Evolutionary conservation across 2,113 vertebrate genomes (phyloP).

Genomic region (Sinocyclocheilus rhinocerous): DNA sequence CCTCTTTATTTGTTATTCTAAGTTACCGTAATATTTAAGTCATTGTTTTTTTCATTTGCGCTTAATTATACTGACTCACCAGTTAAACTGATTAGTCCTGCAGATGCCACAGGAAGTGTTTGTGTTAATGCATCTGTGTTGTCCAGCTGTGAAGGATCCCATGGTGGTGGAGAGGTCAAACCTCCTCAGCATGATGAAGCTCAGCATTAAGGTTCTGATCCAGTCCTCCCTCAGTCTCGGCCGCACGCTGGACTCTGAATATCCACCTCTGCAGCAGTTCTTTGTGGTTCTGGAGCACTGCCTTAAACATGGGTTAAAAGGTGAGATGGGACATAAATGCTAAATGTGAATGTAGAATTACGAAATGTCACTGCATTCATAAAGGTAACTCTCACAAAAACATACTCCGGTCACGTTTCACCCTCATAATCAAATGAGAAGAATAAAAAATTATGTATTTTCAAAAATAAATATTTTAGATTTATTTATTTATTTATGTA

Average conservation of each 20-base stretch:
- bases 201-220: slow-evolving; percentile 92
- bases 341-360: neutral
- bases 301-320: slow-evolving; percentile 96
- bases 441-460: too few relatives aligned
- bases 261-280: slow-evolving; percentile 94
- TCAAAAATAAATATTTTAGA: too few relatives aligned
- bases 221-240: slow-evolving; percentile 94
- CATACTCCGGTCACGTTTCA: too few relatives aligned
- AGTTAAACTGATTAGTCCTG: neutral
- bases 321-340: slow-evolving; percentile 65
- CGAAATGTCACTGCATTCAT: too few relatives aligned
- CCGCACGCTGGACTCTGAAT: slow-evolving; percentile 90
- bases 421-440: too few relatives aligned
- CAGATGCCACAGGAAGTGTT: slow-evolving; percentile 28
- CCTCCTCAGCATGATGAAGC: slow-evolving; percentile 96
- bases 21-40: neutral
- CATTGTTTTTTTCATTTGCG: neutral
- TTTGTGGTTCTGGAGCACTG: slow-evolving; percentile 96
- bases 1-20: slow-evolving; percentile 30
- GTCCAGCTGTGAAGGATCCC: slow-evolving; percentile 71
- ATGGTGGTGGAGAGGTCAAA: slow-evolving; percentile 90
- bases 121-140: neutral
- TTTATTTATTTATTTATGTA: too few relatives aligned
- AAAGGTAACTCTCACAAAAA: too few relatives aligned
- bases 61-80: neutral